phyloP scores from a whole-genome alignment of 2,888 invertebrate genomes.

The Caenorhabditis sp. region DNA sequence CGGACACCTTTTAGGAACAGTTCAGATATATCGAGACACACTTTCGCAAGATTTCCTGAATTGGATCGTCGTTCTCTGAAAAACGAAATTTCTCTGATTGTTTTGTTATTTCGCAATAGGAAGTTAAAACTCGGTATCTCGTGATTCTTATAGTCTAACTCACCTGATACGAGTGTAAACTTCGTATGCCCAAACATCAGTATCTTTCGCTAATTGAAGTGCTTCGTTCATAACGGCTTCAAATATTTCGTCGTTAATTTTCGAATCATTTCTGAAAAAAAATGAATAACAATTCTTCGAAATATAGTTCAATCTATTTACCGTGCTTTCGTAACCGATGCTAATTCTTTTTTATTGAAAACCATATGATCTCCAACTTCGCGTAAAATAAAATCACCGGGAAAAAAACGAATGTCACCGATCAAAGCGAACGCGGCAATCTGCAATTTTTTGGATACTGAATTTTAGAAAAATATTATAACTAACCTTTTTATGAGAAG shows the following conservation, averaged over 20 bases:
- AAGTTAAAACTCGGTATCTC: neutral
- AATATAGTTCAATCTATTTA: too few species aligned
- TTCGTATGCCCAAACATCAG: neutral
- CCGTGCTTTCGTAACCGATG: neutral
- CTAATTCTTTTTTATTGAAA: conserved; percentile 38
- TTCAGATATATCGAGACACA: conserved; percentile 20
- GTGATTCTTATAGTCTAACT: too few species aligned
- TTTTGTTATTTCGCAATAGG: too few species aligned
- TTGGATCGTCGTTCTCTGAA: neutral
- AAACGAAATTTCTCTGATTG: neutral
- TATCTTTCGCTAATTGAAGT: neutral
- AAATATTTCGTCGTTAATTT: too few species aligned
- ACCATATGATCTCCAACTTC: conserved; percentile 36
- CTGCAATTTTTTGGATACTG: conserved; percentile 13
- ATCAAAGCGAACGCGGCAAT: conserved; percentile 72
- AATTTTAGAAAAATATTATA: conserved; percentile 4
- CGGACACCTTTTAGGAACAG: conserved; percentile 74
- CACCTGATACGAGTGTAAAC: neutral
- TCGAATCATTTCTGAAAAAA: neutral
- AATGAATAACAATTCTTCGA: too few species aligned
- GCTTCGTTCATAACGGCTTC: neutral
- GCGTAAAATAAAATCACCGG: conserved; percentile 78
- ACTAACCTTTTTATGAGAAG: conserved; percentile 43
- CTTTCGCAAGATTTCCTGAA: conserved; percentile 2
- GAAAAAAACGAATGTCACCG: conserved; percentile 8